Evolutionary conservation across 1,140 invertebrate genomes (phyloP).

Genomic region (Zelostemma sp.): DNA sequence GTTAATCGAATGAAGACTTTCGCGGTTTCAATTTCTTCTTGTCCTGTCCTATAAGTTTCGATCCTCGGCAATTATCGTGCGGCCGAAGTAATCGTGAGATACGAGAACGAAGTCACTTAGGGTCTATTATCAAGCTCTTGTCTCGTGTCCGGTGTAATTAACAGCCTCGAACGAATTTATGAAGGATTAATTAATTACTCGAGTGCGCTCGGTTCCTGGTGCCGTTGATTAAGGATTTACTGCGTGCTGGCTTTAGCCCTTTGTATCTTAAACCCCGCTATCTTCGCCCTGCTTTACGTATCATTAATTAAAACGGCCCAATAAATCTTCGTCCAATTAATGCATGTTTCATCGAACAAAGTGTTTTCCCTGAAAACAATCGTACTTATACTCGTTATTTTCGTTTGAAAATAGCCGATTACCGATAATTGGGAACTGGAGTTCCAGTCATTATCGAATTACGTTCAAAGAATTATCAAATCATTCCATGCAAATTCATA

Average conservation of each 20-base stretch:
- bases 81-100: slow-evolving; percentile 30
- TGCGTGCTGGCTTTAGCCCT: slow-evolving; percentile 9
- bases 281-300: neutral
- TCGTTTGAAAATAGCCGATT: no score
- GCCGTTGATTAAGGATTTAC: slow-evolving; percentile 39
- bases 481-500: no score
- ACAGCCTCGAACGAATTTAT: slow-evolving; percentile 31
- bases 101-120: slow-evolving; percentile 32
- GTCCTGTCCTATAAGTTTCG: slow-evolving; percentile 23
- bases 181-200: slow-evolving; percentile 36
- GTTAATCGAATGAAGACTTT: neutral
- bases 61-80: slow-evolving; percentile 27
- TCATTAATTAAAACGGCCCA: no score
- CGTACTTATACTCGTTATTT: no score
- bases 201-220: slow-evolving; percentile 22
- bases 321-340: neutral
- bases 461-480: no score
- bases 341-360: neutral
- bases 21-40: slow-evolving; percentile 1
- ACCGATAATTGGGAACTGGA: no score
- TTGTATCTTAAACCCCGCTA: neutral
- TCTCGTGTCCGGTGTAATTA: slow-evolving; percentile 34
- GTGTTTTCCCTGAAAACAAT: no score
- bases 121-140: slow-evolving; percentile 31
- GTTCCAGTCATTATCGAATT: no score